Evolutionary conservation across 2,888 invertebrate species (phyloP).

Genomic region (Ochropleura leucogaster): DNA sequence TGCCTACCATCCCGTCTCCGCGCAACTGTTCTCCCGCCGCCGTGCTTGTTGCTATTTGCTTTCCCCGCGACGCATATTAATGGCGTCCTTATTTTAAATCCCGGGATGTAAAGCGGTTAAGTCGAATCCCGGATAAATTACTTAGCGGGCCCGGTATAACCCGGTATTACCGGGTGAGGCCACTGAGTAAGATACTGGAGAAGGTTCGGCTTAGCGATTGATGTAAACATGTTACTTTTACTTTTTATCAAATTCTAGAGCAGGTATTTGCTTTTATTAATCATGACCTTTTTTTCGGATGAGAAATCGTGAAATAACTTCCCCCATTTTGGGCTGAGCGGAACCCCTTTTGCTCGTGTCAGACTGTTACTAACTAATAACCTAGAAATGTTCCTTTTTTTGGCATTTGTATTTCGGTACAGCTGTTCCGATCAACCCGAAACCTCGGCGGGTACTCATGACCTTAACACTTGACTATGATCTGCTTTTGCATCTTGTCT

Average conservation of each 20-base stretch:
- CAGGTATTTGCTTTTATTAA: not conserved
- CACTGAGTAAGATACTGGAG: conserved; percentile 44
- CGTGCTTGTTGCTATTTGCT: conserved; percentile 81
- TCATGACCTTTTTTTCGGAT: too few relatives aligned
- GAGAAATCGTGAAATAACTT: too few relatives aligned
- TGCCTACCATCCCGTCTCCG: conserved; percentile 55
- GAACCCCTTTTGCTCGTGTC: too few relatives aligned
- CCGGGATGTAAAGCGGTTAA: conserved; percentile 81
- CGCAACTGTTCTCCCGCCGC: conserved; percentile 36
- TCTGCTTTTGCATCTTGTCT: not conserved
- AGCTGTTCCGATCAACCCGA: too few relatives aligned
- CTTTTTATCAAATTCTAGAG: not conserved
- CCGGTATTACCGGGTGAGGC: conserved; percentile 67
- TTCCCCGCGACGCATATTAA: conserved; percentile 83
- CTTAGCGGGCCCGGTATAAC: conserved; percentile 72
- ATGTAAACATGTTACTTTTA: not conserved
- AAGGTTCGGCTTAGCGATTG: conserved; percentile 27
- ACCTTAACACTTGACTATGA: too few relatives aligned
- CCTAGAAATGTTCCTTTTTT: too few relatives aligned
- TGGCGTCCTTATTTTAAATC: conserved; percentile 84
- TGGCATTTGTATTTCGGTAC: too few relatives aligned
- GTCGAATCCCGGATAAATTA: conserved; percentile 85
- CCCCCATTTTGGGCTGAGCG: too few relatives aligned
- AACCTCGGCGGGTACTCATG: not conserved
- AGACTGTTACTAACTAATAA: too few relatives aligned